Evolutionary conservation across 2,113 vertebrate genomes (phyloP), one percentile per base, ranked within the genome.

Genomic region (Sminthopsis crassicaudata): DNA sequence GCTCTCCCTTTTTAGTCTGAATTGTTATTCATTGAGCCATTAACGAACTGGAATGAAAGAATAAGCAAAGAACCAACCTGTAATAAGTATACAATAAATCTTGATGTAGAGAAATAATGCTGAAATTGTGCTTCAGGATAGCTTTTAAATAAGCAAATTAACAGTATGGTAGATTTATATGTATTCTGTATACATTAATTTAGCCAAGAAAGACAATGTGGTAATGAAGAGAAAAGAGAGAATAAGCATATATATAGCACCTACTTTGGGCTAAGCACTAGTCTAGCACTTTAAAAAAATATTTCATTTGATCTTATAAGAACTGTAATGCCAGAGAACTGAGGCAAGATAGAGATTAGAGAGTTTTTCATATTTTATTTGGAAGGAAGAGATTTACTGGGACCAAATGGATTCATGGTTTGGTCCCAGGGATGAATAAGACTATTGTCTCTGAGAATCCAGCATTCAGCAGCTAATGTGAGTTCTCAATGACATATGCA

Each of bases 51-150:
- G 51, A 94, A 57, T 90, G 51, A 46, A 96, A 52, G 50, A 27
- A 50, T 53, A 46, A 91, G 42, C n/a, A 93, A 24, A 89, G 76
- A 57, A 46, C 14, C 8, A n/a, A 90, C 0, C 46, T 23, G 36
- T 95, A 93, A 97, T 89, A 94, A 91, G 25, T 46, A n/a, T 89
- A 27, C 55, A 88, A 53, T 89, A 94, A 91, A 16, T 55, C 95
- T 76, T 92, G 76, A 55, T 91, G 16, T 9, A 84, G n/a, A 84
- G 67, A 84, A 42, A 23, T 84, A 84, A 84, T 42, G 42, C 46
- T 67, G 60, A 96, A 55, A 89, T 42, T 89, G 60, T 46, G 24
- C 60, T 96, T 95, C 54, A 36, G 8, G 16, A 90, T 5, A 48
- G 27, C 55, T n/a, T 90, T 93, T 46, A 60, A 91, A 60, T 54